Evolutionary conservation across 1,140 invertebrate species (phyloP), one percentile per base, ranked within the genome.

Genomic region (Drosophila rhopaloa): DNA sequence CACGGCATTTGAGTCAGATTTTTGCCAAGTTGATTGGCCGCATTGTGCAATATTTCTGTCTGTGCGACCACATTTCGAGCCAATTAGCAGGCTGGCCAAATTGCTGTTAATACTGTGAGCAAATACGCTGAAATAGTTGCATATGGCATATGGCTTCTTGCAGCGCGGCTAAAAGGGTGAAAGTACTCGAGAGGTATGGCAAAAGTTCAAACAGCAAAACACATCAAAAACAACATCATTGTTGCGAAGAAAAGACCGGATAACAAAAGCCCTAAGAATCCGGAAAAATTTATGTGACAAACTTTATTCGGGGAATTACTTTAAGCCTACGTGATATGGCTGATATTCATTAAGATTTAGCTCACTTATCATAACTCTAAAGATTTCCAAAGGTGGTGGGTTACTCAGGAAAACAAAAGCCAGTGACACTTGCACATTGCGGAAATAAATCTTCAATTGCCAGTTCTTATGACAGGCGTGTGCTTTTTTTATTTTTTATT

Each of bases 1-100:
- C 83, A 56, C 60, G 63, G 59, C 79, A 76, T 82, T 86, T 79
- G 79, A 82, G 75, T 71, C 59, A 47, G 62, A 76, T 76, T 76
- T 77, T 71, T 57, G 77, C 60, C 74, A 83, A 73, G 75, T 62
- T 79, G 79, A 86, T 86, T 79, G 83, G 80, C 50, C 79, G 48
- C 43, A 70, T 86, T 86, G 83, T 70, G 79, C 71, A 88, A 86
- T 65, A 46, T 50, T 35, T 65, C 76, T 46, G 67, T 75, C 60
- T 68, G 48, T 65, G 63, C 63, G 79, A 62, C 58, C 63, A 85
- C 61, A 81, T 65, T 79, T 86, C 56, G 58, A 77, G 83, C 62
- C 83, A 86, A 88, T 86, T 86, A 88, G 83, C 83, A 86, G 50
- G 48, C 66, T 37, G 46, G 44, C 47, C 53, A 73, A 81, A 82